Conservation (phyloP, 2,888 invertebrate species). For the Meiosimyza decipiens region DNA sequence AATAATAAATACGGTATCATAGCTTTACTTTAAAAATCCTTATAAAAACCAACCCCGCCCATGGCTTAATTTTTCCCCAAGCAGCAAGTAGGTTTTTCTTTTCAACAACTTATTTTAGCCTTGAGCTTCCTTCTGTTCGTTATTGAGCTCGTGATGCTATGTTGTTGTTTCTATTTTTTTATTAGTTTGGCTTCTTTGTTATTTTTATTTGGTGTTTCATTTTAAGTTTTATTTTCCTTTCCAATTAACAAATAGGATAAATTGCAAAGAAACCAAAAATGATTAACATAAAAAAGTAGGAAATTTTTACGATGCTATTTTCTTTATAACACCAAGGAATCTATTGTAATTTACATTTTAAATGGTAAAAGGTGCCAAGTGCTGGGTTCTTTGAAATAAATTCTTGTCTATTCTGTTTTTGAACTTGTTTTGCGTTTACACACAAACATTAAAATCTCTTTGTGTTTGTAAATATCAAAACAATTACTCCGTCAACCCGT, state of each 20-base stretch:
- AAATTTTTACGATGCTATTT: conserved; percentile 21
- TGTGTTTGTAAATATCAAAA: too few relatives aligned
- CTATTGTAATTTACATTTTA: too few relatives aligned
- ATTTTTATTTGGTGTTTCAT: not conserved
- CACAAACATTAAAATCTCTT: too few relatives aligned
- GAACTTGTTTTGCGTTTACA: too few relatives aligned
- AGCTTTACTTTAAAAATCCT: not conserved
- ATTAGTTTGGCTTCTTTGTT: not conserved
- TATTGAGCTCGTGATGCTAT: conserved; percentile 1
- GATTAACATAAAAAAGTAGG: conserved; percentile 36
- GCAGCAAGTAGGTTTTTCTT: not conserved
- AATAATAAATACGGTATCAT: conserved; percentile 9
- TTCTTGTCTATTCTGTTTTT: too few relatives aligned
- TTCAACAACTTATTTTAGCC: conserved; percentile 20
- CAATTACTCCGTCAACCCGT: too few relatives aligned
- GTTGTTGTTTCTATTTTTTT: not conserved
- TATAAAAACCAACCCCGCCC: not conserved
- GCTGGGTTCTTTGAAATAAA: too few relatives aligned
- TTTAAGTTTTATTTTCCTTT: not conserved
- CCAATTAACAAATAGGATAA: conserved; percentile 35
- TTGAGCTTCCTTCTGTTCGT: conserved; percentile 7
- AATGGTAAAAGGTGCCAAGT: too few relatives aligned
- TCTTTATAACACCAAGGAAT: too few relatives aligned
- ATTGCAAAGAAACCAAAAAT: conserved; percentile 42
- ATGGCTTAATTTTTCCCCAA: not conserved